A percentile compares a stretch with the other conserved stretches of the same genome.
Evolutionary conservation across 2,888 invertebrate species (phyloP).

Genomic region (Euclidia mi): DNA sequence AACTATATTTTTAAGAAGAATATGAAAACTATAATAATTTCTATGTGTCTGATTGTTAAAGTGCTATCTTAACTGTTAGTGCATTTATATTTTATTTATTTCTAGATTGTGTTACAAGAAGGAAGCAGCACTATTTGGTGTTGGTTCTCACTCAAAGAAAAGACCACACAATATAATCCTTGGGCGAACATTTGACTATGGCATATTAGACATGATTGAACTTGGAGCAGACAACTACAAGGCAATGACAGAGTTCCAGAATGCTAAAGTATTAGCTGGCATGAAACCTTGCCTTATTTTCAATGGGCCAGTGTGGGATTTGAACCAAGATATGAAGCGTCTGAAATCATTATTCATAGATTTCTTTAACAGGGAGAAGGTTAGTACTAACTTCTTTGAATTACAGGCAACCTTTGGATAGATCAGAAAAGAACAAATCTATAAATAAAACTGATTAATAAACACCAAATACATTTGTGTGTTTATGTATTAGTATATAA

Average conservation of each 20-base stretch:
- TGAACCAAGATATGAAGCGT: constrained; percentile 94
- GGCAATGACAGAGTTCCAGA: constrained; percentile 94
- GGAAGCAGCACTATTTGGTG: constrained; percentile 97
- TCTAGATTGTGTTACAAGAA: constrained; percentile 93
- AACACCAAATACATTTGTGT: too few relatives aligned
- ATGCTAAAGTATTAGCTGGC: constrained; percentile 94
- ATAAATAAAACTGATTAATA: too few relatives aligned
- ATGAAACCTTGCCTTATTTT: constrained; percentile 98
- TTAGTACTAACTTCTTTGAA: constrained; percentile 44
- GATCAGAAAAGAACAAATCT: too few relatives aligned
- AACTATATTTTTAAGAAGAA: too few relatives aligned
- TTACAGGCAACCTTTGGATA: background rate
- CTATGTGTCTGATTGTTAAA: too few relatives aligned
- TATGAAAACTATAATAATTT: too few relatives aligned
- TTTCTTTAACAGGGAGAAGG: constrained; percentile 96
- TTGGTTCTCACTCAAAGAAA: constrained; percentile 98
- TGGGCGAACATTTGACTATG: constrained; percentile 97
- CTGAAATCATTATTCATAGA: constrained; percentile 97
- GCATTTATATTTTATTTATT: constrained; percentile 7
- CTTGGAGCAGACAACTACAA: constrained; percentile 96
- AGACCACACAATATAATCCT: constrained; percentile 97
- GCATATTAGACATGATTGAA: constrained; percentile 98
- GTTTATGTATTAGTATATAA: too few relatives aligned
- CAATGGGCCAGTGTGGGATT: constrained; percentile 97
- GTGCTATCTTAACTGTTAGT: too few relatives aligned